Base-by-base conservation (phyloP, 2,888 invertebrate species). In the Brachypalpus laphriformis region DNA sequence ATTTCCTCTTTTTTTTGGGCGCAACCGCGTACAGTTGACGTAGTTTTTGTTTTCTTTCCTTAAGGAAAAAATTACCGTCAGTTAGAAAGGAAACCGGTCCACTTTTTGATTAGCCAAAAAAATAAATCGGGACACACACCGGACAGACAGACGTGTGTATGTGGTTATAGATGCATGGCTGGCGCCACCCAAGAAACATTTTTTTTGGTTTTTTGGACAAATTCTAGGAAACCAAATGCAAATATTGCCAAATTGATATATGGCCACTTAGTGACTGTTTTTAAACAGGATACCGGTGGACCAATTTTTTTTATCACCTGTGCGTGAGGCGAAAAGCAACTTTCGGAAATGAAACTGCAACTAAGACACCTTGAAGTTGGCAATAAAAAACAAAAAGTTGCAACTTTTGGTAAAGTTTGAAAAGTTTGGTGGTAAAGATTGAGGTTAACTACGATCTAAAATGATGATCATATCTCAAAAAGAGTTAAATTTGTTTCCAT, bases 41-140 rank as follows among this genome's bases (percentile, higher is more conserved):
- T 37, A 51, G 25, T 71, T 28, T 40, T 9, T 28, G 2, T 25
- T 11, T 61, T 63, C 59, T 78, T 70, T 77, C 65, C 63, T 65
- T 75, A 47, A n/a, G 66, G 71, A 68, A 78, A 80, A 82, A 76
- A 45, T 56, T 28, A 25, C 14, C 47, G 71, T 20, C 18, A 18
- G 65, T 85, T 85, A 81, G 85, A 85, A 85, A 85, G 85, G 85
- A 85, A 85, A 85, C 85, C 85, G 85, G 85, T 85, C 61, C 40
- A 54, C n/a, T n/a, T 18, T 61, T 68, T 77, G 54, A 61, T 54
- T 71, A 42, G 42, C 74, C 16, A 74, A 59, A 65, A 68, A 66
- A 54, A 18, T 37, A 63, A 61, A 34, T 61, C 42, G 71, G 82
- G 57, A 65, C 68, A 56, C 68, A 56, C 25, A 5, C 54, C 31